phyloP scores from a whole-genome alignment of 2,888 invertebrate species.

The Lepidochrysops patricia region DNA sequence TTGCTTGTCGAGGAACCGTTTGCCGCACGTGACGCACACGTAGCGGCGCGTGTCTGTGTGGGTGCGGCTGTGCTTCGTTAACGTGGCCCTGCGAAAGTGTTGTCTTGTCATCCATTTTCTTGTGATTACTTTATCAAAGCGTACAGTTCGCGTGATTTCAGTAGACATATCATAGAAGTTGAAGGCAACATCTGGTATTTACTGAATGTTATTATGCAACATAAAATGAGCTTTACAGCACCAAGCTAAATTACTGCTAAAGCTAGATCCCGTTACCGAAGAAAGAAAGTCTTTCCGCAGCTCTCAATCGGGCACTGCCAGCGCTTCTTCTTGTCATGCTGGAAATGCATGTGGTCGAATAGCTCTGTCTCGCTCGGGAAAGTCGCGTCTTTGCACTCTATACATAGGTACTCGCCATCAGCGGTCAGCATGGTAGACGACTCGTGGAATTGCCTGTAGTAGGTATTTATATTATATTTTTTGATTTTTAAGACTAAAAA shows the following conservation, averaged over 20 bases:
- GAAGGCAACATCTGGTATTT: no score
- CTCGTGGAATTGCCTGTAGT: conserved; percentile 57
- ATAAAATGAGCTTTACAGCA: no score
- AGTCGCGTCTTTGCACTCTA: conserved; percentile 35
- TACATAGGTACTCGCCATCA: conserved; percentile 43
- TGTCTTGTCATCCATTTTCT: background rate
- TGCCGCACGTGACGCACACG: conserved; percentile 65
- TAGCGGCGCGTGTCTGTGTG: conserved; percentile 69
- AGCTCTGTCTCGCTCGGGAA: conserved; percentile 56
- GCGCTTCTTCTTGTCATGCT: conserved; percentile 52
- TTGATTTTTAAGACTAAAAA: no score
- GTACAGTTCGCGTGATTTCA: no score
- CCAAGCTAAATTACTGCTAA: no score
- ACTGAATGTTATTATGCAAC: no score
- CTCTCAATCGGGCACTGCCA: conserved; percentile 58
- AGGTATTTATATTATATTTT: background rate
- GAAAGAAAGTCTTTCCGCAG: conserved; percentile 60
- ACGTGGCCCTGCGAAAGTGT: conserved; percentile 45
- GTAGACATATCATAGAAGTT: no score
- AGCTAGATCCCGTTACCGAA: conserved; percentile 41
- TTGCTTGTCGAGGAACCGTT: conserved; percentile 68
- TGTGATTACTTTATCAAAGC: no score
- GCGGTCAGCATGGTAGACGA: conserved; percentile 32
- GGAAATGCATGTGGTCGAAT: conserved; percentile 69
- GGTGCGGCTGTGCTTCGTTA: conserved; percentile 65